Evolutionary conservation across 2,888 invertebrate species (phyloP).

Genomic region (Trichogramma evanescens): DNA sequence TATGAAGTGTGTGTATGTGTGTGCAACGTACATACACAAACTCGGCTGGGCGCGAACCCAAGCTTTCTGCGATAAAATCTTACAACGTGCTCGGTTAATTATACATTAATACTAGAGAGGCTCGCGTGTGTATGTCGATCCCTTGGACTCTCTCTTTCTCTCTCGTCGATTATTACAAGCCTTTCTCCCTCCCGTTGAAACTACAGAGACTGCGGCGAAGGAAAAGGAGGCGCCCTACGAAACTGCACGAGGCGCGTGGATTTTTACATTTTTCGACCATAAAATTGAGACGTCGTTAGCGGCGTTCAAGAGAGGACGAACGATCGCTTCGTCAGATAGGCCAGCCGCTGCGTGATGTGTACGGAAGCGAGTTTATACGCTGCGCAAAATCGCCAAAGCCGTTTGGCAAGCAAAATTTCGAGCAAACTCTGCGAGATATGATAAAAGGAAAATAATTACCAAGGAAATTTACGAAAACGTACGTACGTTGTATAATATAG

Average conservation of each 20-base stretch:
- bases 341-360: no score
- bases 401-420: no score
- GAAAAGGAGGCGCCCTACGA: not conserved
- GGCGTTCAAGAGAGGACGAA: no score
- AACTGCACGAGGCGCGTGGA: not conserved
- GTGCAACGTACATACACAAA: not conserved
- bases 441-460: no score
- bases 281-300: conserved; percentile 23
- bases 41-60: not conserved
- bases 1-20: conserved; percentile 1
- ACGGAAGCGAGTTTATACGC: no score
- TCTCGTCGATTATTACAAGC: conserved; percentile 5
- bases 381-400: no score
- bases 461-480: no score
- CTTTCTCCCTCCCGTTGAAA: conserved; percentile 3
- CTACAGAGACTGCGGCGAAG: not conserved
- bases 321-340: no score
- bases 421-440: no score
- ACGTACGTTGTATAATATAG: no score
- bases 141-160: conserved; percentile 1
- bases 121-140: conserved; percentile 12
- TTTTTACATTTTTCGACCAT: conserved; percentile 26
- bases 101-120: conserved; percentile 39
- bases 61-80: conserved; percentile 38
- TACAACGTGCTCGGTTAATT: conserved; percentile 42